Base-by-base conservation (phyloP, 2,113 vertebrate genomes). In the Xiphophorus couchianus region DNA sequence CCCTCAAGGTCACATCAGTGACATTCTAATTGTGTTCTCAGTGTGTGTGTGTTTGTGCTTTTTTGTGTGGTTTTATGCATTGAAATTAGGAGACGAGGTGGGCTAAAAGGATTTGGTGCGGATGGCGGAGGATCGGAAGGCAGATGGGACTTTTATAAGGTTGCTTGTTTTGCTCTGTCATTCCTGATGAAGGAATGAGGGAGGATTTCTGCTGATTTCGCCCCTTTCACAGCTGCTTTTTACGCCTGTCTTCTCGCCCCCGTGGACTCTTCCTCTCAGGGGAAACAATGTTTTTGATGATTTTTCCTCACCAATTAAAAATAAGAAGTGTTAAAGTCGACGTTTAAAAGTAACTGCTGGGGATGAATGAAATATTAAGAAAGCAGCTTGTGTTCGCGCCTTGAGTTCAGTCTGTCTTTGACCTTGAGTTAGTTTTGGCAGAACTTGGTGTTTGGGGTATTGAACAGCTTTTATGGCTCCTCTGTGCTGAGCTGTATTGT, bases 1-100 rank as follows among this genome's bases (percentile, higher is more conserved):
- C 89, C 75, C 79, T 88, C 91, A 94, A 94, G 93, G 93, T 94
- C 92, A 90, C 42, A 60, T 74, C 80, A 64, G 79, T 87, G 84
- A 92, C 86, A 92, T 85, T 88, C 85, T 89, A 90, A 94, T 92
- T 84, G 67, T 73, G 82, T 74, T 89, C 90, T 81, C 76, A n/a
- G 35, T 72, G 81, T 37, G 58, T 28, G 28, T 70, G 82, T 58
- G 69, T 27, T 48, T 1, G 37, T 58, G 44, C 0, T 39, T 71
- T 69, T 77, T 78, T 79, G 73, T 86, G 81, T 73, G 77, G 71
- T 76, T 78, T 81, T 81, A 74, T 81, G 79, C 60, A 33, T 28
- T 74, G 66, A 60, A 80, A 62, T 15, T 27, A 66, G 42, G 69
- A 71, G 81, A 83, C 66, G 76, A 76, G 72, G 68, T 28, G 63